Percentiles rank a stretch among this genome's conserved stretches.
Evolutionary conservation across 2,888 invertebrate species (phyloP).

Genomic region (Mellilla xanthometata): DNA sequence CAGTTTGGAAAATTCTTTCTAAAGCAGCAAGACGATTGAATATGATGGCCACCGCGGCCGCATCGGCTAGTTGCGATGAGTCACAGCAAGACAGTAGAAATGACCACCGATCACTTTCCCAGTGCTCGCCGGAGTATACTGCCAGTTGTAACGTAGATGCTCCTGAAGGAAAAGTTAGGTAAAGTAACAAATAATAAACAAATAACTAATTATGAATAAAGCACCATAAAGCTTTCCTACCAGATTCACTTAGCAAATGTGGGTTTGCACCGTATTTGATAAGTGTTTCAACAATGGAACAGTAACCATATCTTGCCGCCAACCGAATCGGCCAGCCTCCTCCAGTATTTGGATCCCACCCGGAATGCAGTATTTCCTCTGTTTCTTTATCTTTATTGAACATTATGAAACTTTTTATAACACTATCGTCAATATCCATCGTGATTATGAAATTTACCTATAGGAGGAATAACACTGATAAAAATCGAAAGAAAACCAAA

Average conservation of each 20-base stretch:
- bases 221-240: conserved; percentile 35
- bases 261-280: conserved; percentile 70
- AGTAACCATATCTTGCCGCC: conserved; percentile 64
- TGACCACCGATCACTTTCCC: conserved; percentile 62
- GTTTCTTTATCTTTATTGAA: conserved; percentile 53
- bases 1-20: conserved; percentile 62
- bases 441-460: conserved; percentile 2
- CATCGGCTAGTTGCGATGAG: conserved; percentile 74
- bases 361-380: conserved; percentile 49
- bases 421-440: conserved; percentile 18
- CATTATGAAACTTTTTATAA: conserved; percentile 41
- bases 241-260: conserved; percentile 64
- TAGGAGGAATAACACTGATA: no score
- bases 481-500: no score
- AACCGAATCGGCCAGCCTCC: conserved; percentile 72
- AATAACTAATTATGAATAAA: no score
- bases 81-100: conserved; percentile 68
- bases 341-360: conserved; percentile 66
- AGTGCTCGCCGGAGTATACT: conserved; percentile 64
- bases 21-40: conserved; percentile 65
- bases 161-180: no score
- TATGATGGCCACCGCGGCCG: conserved; percentile 72
- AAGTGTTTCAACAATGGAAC: conserved; percentile 55
- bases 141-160: conserved; percentile 74
- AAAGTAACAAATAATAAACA: no score